These are phyloP conservation scores for Malacosoma neustria DNA, from an alignment of 2,888 invertebrate genomes.

Conservation along the genomic window DNA sequence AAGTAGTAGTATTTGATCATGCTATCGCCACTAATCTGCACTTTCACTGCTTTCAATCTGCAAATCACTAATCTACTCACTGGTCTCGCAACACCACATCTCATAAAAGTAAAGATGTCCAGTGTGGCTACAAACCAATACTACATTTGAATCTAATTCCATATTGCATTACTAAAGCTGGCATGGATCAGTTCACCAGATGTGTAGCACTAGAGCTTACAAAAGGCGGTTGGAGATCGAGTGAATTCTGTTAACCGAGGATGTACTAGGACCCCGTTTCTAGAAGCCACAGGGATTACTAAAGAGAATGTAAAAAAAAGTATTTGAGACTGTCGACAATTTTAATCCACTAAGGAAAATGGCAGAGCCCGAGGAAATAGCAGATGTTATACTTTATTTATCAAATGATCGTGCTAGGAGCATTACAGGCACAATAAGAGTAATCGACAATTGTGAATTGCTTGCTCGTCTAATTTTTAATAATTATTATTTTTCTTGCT, in stretches of 20 bases:
- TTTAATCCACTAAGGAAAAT: constrained; percentile 12
- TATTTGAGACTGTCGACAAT: background rate
- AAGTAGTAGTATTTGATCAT: constrained; percentile 15
- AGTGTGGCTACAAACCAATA: constrained; percentile 67
- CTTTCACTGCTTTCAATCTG: too few relatives aligned
- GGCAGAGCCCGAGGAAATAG: constrained; percentile 17
- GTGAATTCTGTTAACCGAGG: constrained; percentile 13
- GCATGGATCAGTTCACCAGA: constrained; percentile 12
- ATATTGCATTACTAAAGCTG: constrained; percentile 12
- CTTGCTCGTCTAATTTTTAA: too few relatives aligned
- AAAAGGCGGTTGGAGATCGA: constrained; percentile 8
- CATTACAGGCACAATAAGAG: constrained; percentile 8
- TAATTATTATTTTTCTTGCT: too few relatives aligned
- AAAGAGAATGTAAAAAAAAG: background rate
- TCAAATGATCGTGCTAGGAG: constrained; percentile 19
- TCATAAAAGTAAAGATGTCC: constrained; percentile 72
- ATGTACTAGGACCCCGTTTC: constrained; percentile 4
- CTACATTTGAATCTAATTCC: constrained; percentile 66
- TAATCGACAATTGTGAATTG: constrained; percentile 2
- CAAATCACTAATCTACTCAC: constrained; percentile 13
- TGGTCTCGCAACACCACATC: constrained; percentile 13
- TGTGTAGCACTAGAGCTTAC: constrained; percentile 10
- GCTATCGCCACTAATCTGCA: constrained; percentile 15
- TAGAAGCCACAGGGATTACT: background rate
- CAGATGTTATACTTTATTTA: constrained; percentile 16